Evolutionary conservation across 1,140 invertebrate genomes (phyloP).

Genomic region (Lucilia sericata): DNA sequence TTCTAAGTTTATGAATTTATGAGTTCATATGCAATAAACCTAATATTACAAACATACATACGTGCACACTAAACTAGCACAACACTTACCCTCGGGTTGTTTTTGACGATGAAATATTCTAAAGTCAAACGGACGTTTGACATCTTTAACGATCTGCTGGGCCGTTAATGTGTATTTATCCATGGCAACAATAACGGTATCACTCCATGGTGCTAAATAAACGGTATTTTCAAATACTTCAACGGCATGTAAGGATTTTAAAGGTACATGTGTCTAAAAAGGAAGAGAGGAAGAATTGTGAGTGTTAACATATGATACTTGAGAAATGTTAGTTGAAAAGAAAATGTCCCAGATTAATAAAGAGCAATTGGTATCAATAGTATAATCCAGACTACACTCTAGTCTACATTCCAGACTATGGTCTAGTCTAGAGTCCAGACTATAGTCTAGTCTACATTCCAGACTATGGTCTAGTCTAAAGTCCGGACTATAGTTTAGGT

Average conservation of each 20-base stretch:
- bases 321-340: background rate
- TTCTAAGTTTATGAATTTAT: background rate
- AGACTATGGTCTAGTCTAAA: no score
- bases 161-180: constrained; percentile 71
- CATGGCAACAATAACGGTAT: constrained; percentile 73
- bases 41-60: background rate
- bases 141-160: constrained; percentile 54
- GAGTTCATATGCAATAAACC: background rate
- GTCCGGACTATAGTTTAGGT: no score
- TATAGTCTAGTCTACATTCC: no score
- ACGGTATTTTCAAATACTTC: constrained; percentile 78
- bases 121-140: constrained; percentile 72
- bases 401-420: no score
- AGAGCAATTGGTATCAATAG: no score
- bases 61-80: background rate
- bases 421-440: no score
- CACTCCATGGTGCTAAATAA: constrained; percentile 77
- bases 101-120: constrained; percentile 80
- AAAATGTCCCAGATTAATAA: no score
- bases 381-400: no score
- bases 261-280: constrained; percentile 72
- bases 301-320: background rate
- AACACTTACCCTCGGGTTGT: constrained; percentile 76
- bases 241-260: constrained; percentile 73
- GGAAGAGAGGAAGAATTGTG: constrained; percentile 47